Base-by-base conservation (phyloP, 2,797 vertebrate species). In the Gadopsis bispinosus region DNA sequence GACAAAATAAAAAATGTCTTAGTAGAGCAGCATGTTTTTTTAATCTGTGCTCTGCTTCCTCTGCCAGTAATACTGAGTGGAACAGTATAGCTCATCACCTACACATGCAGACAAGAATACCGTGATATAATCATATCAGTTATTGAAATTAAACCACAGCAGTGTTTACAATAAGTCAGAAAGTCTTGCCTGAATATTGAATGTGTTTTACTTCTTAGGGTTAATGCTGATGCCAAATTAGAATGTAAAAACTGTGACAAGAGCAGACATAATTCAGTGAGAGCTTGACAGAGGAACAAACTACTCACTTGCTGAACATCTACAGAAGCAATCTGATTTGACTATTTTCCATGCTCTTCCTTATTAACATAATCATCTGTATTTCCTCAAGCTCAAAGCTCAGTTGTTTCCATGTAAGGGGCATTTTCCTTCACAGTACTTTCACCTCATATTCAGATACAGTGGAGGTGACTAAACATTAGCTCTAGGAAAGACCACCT, bases 11-110 rank as follows among this genome's bases (percentile, higher is more conserved):
- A 54, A 35, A 43, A 51, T 13, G 85, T 77, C 73, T 80, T 73
- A 79, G 78, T 60, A 82, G 55, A 69, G 76, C 76, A 51, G 71
- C 41, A 43, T 69, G 68, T 71, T 71, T 76, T 58, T 47, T 51
- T n/a, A 10, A 67, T 74, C 69, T 69, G 29, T 12, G 63, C 39
- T 64, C 31, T 58, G 56, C 68, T 79, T 89, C 86, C 85, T 87
- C 61, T 93, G 86, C 91, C 92, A 83, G 92, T 88, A 92, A 91
- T 65, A 68, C 80, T 69, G 33, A 80, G 69, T 67, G 83, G 88
- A 91, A 91, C 76, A 72, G 73, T 31, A 51, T 19, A 61, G 62
- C 60, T 69, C 35, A 58, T 80, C 83, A 84, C 78, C 78, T 83
- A 82, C 87, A 84, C 59, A 80, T 55, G 39, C 11, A 69, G 53